Evolutionary conservation across 2,113 vertebrate species (phyloP).

Genomic region (Psammodynastes pulverulentus): DNA sequence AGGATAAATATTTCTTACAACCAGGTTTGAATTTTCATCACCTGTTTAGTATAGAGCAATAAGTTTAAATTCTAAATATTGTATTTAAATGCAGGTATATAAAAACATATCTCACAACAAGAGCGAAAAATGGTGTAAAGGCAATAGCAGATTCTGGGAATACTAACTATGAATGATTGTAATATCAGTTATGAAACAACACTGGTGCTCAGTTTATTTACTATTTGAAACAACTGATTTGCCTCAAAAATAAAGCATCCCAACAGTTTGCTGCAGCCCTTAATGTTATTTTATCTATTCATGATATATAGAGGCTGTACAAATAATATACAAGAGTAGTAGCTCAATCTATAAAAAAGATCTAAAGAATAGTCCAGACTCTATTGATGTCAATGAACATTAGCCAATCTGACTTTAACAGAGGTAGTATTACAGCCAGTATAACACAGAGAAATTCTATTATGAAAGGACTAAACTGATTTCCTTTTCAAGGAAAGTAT

Average conservation of each 20-base stretch:
- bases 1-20: background rate
- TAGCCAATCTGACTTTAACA: background rate
- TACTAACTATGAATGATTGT: background rate
- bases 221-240: background rate
- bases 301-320: background rate
- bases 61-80: background rate
- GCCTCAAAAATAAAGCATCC: background rate
- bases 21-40: background rate
- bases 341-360: background rate
- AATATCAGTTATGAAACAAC: background rate
- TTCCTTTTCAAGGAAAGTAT: background rate
- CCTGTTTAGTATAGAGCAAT: background rate
- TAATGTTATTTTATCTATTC: conserved; percentile 2
- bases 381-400: conserved; percentile 3
- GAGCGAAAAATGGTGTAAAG: background rate
- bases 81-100: background rate
- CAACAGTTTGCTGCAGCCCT: background rate
- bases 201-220: background rate
- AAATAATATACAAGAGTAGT: conserved; percentile 9
- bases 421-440: background rate
- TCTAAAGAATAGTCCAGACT: conserved; percentile 1
- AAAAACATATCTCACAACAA: background rate
- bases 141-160: background rate
- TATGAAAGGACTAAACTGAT: conserved; percentile 20
- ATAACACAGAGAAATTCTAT: conserved; percentile 23